phyloP scores from a whole-genome alignment of 2,888 invertebrate species.

The Eupithecia exiguata region DNA sequence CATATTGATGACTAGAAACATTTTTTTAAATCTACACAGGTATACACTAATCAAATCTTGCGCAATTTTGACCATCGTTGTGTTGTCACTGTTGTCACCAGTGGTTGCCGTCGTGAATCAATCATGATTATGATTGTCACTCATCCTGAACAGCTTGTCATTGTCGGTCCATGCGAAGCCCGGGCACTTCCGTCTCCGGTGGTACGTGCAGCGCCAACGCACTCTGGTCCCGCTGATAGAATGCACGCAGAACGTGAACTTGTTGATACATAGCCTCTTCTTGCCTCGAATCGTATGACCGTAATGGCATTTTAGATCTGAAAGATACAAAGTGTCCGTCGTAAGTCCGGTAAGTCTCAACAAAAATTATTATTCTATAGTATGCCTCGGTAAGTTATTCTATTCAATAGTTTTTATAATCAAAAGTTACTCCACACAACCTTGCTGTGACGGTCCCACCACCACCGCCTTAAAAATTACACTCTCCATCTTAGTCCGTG shows the following conservation, averaged over 20 bases:
- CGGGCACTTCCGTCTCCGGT: constrained; percentile 42
- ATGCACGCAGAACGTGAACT: constrained; percentile 50
- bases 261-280: constrained; percentile 42
- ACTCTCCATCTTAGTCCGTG: not conserved
- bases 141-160: constrained; percentile 43
- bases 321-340: constrained; percentile 20
- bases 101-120: not conserved
- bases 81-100: not conserved
- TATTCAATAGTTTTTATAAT: not conserved
- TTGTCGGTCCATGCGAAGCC: constrained; percentile 46
- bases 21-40: not conserved
- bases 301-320: constrained; percentile 36
- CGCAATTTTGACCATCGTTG: too few species aligned
- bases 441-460: not conserved
- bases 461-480: not conserved
- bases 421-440: not conserved
- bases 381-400: not conserved
- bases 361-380: not conserved
- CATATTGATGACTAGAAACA: not conserved
- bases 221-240: constrained; percentile 27
- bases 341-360: not conserved
- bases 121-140: constrained; percentile 43
- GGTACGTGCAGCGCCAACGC: constrained; percentile 53
- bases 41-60: not conserved
- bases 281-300: constrained; percentile 46